Conservation (phyloP, 2,113 vertebrate species). For the Tragulus kanchil region DNA sequence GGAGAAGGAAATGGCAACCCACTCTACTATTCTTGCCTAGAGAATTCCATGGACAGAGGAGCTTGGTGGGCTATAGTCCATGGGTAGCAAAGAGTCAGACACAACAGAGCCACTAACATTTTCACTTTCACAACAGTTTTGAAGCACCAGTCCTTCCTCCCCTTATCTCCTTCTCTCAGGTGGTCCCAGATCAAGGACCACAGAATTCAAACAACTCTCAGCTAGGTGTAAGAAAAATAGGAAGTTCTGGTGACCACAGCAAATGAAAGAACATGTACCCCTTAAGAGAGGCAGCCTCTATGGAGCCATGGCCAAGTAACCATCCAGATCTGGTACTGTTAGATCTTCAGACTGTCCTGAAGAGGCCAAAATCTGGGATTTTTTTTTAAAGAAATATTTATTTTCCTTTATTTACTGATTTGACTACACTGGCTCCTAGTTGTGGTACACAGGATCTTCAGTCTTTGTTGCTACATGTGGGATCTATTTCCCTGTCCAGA, state of each 20-base stretch:
- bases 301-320: neutral
- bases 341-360: neutral
- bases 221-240: neutral
- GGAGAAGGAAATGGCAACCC: too few species aligned
- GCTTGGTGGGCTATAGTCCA: neutral
- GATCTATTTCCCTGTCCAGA: neutral
- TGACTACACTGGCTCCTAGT: neutral
- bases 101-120: neutral
- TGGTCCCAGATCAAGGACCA: neutral
- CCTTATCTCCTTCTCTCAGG: neutral
- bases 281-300: neutral
- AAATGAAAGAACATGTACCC: neutral
- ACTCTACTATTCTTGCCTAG: neutral
- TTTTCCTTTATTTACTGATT: neutral
- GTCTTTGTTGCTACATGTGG: accelerated
- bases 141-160: neutral
- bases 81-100: neutral
- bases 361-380: neutral
- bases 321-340: neutral
- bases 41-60: neutral
- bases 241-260: neutral
- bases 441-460: accelerated
- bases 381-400: neutral
- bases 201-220: neutral
- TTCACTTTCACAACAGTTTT: neutral